Conservation (phyloP, 1,140 invertebrate species). For the Leptinotarsa lineolata region DNA sequence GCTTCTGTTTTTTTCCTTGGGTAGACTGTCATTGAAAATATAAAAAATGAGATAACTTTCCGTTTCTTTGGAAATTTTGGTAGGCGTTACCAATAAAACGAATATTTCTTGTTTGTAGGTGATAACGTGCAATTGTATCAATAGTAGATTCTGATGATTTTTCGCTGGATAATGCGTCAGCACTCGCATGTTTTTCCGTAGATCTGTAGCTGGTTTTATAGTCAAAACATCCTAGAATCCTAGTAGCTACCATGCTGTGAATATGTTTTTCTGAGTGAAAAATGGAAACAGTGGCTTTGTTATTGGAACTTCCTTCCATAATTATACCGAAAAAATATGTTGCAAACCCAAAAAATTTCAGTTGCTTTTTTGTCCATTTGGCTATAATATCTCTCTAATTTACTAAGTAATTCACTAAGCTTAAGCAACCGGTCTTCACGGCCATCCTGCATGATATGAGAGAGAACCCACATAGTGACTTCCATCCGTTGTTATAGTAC, state of each 20-base stretch:
- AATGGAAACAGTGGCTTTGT: neutral
- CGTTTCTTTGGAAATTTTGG: neutral
- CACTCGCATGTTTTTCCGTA: too few relatives aligned
- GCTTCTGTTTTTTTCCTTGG: neutral
- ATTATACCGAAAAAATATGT: neutral
- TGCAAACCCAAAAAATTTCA: constrained; percentile 46
- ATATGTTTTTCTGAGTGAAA: neutral
- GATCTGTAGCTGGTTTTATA: too few relatives aligned
- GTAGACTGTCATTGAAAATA: neutral
- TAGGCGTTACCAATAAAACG: neutral
- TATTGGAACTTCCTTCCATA: neutral
- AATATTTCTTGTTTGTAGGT: neutral
- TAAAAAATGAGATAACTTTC: neutral
- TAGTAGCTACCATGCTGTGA: neutral
- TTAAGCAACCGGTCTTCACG: constrained; percentile 58
- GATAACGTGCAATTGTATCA: neutral
- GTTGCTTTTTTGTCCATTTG: constrained; percentile 62
- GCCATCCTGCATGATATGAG: constrained; percentile 53
- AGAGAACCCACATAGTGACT: constrained; percentile 57
- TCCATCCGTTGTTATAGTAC: constrained; percentile 53
- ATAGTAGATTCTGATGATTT: too few relatives aligned
- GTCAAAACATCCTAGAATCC: neutral
- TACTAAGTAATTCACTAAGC: constrained; percentile 58
- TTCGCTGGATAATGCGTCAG: too few relatives aligned
- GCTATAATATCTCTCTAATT: constrained; percentile 59